Conservation (phyloP, 2,797 vertebrate genomes). For the Decapterus maruadsi region DNA sequence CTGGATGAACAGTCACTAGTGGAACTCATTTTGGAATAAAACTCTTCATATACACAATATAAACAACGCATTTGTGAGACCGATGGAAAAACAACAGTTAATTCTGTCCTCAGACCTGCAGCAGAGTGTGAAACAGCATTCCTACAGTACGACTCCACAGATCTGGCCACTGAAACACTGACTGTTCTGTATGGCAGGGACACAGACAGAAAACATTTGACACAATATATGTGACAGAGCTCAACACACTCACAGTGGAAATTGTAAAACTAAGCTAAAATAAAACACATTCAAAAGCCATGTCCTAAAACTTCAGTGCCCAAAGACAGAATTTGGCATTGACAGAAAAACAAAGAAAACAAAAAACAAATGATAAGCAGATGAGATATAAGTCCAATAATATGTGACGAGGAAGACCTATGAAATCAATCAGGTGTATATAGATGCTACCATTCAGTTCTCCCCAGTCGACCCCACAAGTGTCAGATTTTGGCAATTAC, state of each 20-base stretch:
- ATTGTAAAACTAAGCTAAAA: constrained; percentile 42
- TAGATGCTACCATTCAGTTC: constrained; percentile 53
- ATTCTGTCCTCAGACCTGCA: constrained; percentile 44
- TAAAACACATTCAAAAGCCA: constrained; percentile 80
- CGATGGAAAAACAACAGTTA: constrained; percentile 4
- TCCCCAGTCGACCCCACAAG: constrained; percentile 13
- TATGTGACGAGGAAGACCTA: constrained; percentile 57
- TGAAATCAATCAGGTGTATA: constrained; percentile 52
- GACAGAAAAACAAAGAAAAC: constrained; percentile 19
- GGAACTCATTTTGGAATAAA: constrained; percentile 55
- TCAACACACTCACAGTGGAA: constrained; percentile 38
- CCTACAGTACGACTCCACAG: constrained; percentile 54
- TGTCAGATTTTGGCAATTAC: constrained; percentile 50
- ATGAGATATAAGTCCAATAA: constrained; percentile 64
- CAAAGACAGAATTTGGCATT: constrained; percentile 77
- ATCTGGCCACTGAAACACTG: constrained; percentile 35
- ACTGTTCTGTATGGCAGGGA: constrained; percentile 50
- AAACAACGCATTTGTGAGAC: constrained; percentile 37
- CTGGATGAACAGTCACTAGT: constrained; percentile 25
- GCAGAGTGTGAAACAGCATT: constrained; percentile 58
- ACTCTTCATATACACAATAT: constrained; percentile 65
- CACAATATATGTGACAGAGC: constrained; percentile 33
- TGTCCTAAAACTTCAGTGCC: constrained; percentile 75
- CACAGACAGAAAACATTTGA: constrained; percentile 47
- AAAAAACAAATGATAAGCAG: constrained; percentile 44